A percentile compares a stretch with the other conserved stretches of the same genome.
Evolutionary conservation across 1,140 invertebrate genomes (phyloP).

Genomic region (Dreissena polymorpha): DNA sequence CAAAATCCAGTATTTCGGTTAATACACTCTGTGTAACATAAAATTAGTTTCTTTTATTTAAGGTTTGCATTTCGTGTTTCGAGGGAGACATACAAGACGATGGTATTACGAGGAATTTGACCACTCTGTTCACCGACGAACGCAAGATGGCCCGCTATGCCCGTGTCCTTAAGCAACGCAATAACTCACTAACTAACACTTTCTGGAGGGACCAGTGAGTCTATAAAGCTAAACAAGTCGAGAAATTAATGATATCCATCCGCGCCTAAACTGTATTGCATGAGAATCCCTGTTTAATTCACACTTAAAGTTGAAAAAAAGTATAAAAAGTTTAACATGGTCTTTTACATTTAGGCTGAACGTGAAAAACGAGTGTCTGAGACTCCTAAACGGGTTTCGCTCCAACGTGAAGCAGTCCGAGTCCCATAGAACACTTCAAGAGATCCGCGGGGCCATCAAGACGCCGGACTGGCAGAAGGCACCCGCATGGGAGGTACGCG

Average conservation of each 20-base stretch:
- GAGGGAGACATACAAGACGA: not conserved
- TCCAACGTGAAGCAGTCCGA: not conserved
- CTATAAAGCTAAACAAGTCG: not conserved
- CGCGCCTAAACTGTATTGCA: not conserved
- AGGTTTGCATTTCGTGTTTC: conserved; percentile 33
- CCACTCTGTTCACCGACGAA: not conserved
- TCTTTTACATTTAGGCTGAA: conserved; percentile 9
- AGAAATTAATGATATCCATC: not conserved
- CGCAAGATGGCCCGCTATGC: conserved; percentile 10
- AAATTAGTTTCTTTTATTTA: not conserved
- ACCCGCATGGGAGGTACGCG: conserved; percentile 34
- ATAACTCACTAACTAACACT: conserved; percentile 21
- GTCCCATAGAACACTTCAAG: conserved; percentile 1
- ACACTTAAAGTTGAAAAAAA: not conserved
- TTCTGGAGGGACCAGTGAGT: conserved; percentile 42
- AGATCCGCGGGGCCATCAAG: conserved; percentile 22
- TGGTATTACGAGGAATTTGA: conserved; percentile 15
- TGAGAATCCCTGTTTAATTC: not conserved
- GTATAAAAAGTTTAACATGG: not conserved
- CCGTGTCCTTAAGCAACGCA: conserved; percentile 1
- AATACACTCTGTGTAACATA: no score
- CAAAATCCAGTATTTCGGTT: not conserved
- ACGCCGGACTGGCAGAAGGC: conserved; percentile 42
- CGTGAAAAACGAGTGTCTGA: conserved; percentile 5
- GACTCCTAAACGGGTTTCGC: conserved; percentile 28